Conservation (phyloP, 2,888 invertebrate species). For the Galeopsomyia nigrocyanea region DNA sequence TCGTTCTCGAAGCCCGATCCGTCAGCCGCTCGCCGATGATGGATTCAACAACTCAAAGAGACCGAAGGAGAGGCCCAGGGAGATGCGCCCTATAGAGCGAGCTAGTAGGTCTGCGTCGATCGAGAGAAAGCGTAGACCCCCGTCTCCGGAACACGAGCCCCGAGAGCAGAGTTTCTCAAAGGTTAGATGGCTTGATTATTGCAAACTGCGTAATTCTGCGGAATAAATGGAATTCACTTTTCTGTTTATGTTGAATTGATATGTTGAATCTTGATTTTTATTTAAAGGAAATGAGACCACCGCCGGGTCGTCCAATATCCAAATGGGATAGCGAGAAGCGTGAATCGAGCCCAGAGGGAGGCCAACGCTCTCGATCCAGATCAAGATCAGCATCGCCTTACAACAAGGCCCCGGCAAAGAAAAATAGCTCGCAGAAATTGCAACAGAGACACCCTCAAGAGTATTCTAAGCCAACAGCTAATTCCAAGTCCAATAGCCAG, state of each 20-base stretch:
- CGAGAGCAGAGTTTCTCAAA: slow-evolving; percentile 31
- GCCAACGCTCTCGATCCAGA: slow-evolving; percentile 32
- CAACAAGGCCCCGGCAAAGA: slow-evolving; percentile 7
- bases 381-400: slow-evolving; percentile 36
- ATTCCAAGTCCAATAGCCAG: slow-evolving; percentile 14
- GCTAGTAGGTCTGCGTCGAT: slow-evolving; percentile 28
- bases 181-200: slow-evolving; percentile 9
- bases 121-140: slow-evolving; percentile 40
- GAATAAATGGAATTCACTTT: no score
- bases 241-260: neutral
- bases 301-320: slow-evolving; percentile 10
- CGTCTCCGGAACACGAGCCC: slow-evolving; percentile 42
- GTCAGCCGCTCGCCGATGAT: neutral
- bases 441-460: slow-evolving; percentile 14
- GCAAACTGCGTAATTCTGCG: no score
- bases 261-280: slow-evolving; percentile 7
- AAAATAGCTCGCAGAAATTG: slow-evolving; percentile 8
- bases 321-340: slow-evolving; percentile 48
- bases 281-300: slow-evolving; percentile 32
- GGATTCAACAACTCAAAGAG: slow-evolving; percentile 19
- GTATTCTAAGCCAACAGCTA: slow-evolving; percentile 37
- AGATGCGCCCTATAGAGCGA: slow-evolving; percentile 7
- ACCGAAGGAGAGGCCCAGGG: slow-evolving; percentile 35
- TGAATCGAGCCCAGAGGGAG: slow-evolving; percentile 34
- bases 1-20: slow-evolving; percentile 47